Conservation (phyloP, 2,113 vertebrate genomes). For the Lophotis ruficrista region DNA sequence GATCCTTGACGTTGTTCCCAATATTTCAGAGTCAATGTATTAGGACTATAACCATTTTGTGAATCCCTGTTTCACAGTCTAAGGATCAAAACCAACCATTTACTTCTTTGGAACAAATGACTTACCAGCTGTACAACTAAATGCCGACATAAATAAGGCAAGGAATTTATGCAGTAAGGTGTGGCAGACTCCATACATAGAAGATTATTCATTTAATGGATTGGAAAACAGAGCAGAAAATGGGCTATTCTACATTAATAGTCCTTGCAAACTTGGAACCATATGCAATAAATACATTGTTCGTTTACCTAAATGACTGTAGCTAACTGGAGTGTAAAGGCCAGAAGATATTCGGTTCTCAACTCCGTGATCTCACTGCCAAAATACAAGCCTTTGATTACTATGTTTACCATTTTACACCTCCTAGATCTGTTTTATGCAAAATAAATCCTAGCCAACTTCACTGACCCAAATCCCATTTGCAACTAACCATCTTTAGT, state of each 20-base stretch:
- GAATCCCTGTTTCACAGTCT: conserved; percentile 77
- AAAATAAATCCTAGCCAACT: conserved; percentile 67
- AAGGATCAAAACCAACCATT: conserved; percentile 79
- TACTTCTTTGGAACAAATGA: conserved; percentile 78
- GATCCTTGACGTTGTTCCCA: conserved; percentile 38
- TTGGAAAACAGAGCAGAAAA: conserved; percentile 56
- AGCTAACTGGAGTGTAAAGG: conserved; percentile 40
- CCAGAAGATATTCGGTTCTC: conserved; percentile 41
- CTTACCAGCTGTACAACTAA: conserved; percentile 75
- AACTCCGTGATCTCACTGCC: conserved; percentile 12
- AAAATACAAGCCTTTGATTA: conserved; percentile 27
- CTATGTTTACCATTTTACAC: conserved; percentile 47
- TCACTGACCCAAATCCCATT: conserved; percentile 76
- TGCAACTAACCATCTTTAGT: conserved; percentile 64
- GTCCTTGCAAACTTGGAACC: conserved; percentile 13
- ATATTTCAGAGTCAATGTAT: conserved; percentile 13
- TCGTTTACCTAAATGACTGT: conserved; percentile 42
- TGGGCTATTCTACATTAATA: conserved; percentile 22
- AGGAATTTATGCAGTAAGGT: conserved; percentile 82
- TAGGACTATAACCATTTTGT: background rate
- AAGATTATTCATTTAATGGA: conserved; percentile 43
- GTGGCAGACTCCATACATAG: conserved; percentile 73
- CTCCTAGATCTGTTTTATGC: conserved; percentile 36
- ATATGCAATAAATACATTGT: conserved; percentile 24
- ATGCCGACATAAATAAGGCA: conserved; percentile 83